A percentile compares a stretch with the other conserved stretches of the same genome.
These are phyloP conservation scores for Lasiurus cinereus DNA, from an alignment of 2,113 vertebrate genomes.

Conservation along the genomic window DNA sequence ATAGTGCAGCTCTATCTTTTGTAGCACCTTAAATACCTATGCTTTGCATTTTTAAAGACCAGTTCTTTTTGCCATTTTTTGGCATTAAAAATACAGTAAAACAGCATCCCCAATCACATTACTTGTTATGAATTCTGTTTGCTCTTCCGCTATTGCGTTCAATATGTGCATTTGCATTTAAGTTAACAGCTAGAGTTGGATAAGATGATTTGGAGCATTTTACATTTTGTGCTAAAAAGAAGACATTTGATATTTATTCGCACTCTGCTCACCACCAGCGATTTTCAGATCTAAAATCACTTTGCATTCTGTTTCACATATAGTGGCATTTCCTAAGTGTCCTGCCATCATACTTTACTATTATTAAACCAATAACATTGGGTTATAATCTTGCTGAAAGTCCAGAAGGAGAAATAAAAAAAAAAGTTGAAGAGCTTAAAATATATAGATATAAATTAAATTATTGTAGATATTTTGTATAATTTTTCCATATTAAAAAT, in stretches of 20 bases:
- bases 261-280: conserved; percentile 73
- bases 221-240: conserved; percentile 80
- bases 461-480: conserved; percentile 22
- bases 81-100: conserved; percentile 69
- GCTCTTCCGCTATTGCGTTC: conserved; percentile 70
- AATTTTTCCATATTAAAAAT: conserved; percentile 52
- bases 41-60: conserved; percentile 62
- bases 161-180: conserved; percentile 82
- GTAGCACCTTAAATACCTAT: not conserved
- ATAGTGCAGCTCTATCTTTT: conserved; percentile 27
- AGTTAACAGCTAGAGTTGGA: conserved; percentile 80
- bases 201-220: conserved; percentile 78
- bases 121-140: conserved; percentile 76
- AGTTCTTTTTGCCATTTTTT: conserved; percentile 66
- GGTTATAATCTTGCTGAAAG: conserved; percentile 52
- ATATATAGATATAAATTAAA: conserved; percentile 59
- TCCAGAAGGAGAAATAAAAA: conserved; percentile 67
- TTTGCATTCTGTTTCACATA: conserved; percentile 80
- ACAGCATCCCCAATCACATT: conserved; percentile 50
- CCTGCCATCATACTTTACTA: conserved; percentile 75
- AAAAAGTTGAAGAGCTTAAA: conserved; percentile 26
- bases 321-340: conserved; percentile 78
- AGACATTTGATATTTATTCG: conserved; percentile 84
- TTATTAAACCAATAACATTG: conserved; percentile 76
- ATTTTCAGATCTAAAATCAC: conserved; percentile 81